Evolutionary conservation across 2,888 invertebrate genomes (phyloP), one percentile per base, ranked within the genome.

Genomic region (Tholera decimalis): DNA sequence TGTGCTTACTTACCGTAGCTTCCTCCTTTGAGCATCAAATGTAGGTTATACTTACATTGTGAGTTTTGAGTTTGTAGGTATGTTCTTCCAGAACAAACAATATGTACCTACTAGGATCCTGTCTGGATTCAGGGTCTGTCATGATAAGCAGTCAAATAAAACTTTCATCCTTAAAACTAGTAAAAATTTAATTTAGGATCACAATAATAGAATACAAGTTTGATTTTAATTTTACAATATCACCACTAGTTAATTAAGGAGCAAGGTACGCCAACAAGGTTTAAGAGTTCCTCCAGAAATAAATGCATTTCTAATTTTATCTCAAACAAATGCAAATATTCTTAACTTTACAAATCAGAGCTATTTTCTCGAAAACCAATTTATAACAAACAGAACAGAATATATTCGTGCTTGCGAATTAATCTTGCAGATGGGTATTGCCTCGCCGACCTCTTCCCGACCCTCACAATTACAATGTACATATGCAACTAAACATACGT

Each of bases 101-200:
- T 18, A n/a, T n/a, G n/a, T n/a, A n/a, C n/a, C n/a, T n/a, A 8
- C 18, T 41, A 1, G 15, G 24, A 33, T 60, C 0, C 15, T 13
- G 4, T 60, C 7, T 26, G 41, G 4, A 26, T 33, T 18, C 24
- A 26, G 15, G 56, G 24, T 28, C 15, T 22, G 26, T 44, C 15
- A 26, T 30, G 26, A 44, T 7, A 22, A 35, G 20, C 24, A 11
- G 26, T 57, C 18, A 84, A 91, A 89, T 88, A 74, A 91, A 91
- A 92, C 84, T 76, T 86, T 66, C 65, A 70, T 46, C 67, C 75
- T 83, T 90, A 75, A 89, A 90, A 91, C 90, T 92, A 92, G 88
- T 91, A 90, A 86, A 90, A 88, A 85, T 94, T 94, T 95, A 93
- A 94, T 94, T 93, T 91, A 93, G 91, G 89, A 94, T 94, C 94